Evolutionary conservation across 2,888 invertebrate genomes (phyloP), one percentile per base, ranked within the genome.

Genomic region (Dicyrtomina minuta): DNA sequence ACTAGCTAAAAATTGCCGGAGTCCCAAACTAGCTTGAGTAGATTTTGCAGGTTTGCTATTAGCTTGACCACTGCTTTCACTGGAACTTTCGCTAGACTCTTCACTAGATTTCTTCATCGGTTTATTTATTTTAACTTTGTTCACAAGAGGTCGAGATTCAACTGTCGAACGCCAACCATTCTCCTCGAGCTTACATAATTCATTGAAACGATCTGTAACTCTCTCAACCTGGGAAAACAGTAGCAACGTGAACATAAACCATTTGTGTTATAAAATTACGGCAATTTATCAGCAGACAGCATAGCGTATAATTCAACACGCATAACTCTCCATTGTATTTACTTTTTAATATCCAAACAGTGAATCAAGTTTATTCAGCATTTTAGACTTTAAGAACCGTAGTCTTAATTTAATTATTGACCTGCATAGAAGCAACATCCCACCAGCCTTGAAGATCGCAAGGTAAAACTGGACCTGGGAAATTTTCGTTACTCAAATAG

Each of bases 371-470:
- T n/a, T n/a, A n/a, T n/a, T n/a, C n/a, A n/a, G n/a, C n/a, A n/a
- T n/a, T n/a, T n/a, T n/a, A n/a, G n/a, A n/a, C n/a, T n/a, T n/a
- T n/a, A n/a, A n/a, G n/a, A n/a, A n/a, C n/a, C n/a, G n/a, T n/a
- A n/a, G 4, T 8, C 33, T 33, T 33, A 33, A 33, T 33, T 33
- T 33, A 33, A 71, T 60, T 17, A 43, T n/a, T 53, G 62, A 77
- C 76, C 64, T 74, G 74, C 33, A 78, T 75, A 15, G 67, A 56
- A 22, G 74, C 78, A 12, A 77, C 76, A 68, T 74, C 78, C 78
- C 78, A 78, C 78, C 78, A 78, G n/a, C 78, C 78, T 61, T 74
- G 66, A 20, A 78, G 59, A 71, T 78, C 78, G 65, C 75, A 74
- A 2, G 72, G 61, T 22, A 78, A 65, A 13, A 78, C 61, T 2